These are phyloP conservation scores for Uloborus plumipes DNA, from an alignment of 2,888 invertebrate species.

Conservation along the genomic window DNA sequence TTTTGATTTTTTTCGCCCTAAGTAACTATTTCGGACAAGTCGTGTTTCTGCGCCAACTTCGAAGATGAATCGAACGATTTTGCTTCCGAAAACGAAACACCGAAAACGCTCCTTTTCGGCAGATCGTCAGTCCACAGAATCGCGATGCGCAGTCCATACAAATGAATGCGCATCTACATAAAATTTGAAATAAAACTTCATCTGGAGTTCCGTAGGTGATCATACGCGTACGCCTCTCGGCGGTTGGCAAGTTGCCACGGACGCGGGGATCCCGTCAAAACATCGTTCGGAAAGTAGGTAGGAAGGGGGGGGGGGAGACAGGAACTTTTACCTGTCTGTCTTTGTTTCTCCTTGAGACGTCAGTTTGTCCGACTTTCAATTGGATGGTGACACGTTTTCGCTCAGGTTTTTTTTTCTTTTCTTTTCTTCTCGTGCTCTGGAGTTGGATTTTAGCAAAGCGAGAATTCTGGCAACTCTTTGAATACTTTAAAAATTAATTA, in stretches of 20 bases:
- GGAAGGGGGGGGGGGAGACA: constrained; percentile 3
- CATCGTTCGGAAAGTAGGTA: constrained; percentile 1
- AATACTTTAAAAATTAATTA: too few species aligned
- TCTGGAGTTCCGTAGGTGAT: not conserved
- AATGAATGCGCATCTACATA: constrained; percentile 1
- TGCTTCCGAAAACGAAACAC: too few species aligned
- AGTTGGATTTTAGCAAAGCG: too few species aligned
- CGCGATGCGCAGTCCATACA: not conserved
- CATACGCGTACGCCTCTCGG: not conserved
- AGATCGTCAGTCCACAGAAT: not conserved
- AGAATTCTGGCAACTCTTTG: too few species aligned
- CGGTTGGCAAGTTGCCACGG: not conserved
- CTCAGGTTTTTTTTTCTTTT: too few species aligned
- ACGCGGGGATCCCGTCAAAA: constrained; percentile 19
- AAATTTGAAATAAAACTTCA: not conserved
- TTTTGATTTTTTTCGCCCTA: too few species aligned
- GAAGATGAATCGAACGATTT: too few species aligned
- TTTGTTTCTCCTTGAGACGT: constrained; percentile 6
- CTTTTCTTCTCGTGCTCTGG: too few species aligned
- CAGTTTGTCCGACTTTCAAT: not conserved
- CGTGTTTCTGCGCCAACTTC: too few species aligned
- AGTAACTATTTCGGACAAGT: too few species aligned
- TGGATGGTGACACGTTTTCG: too few species aligned
- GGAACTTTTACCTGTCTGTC: constrained; percentile 21
- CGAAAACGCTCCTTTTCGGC: too few species aligned